A percentile compares a stretch with the other conserved stretches of the same genome.
Conservation (phyloP, 2,888 invertebrate species). For the Matsumyia berberina region DNA sequence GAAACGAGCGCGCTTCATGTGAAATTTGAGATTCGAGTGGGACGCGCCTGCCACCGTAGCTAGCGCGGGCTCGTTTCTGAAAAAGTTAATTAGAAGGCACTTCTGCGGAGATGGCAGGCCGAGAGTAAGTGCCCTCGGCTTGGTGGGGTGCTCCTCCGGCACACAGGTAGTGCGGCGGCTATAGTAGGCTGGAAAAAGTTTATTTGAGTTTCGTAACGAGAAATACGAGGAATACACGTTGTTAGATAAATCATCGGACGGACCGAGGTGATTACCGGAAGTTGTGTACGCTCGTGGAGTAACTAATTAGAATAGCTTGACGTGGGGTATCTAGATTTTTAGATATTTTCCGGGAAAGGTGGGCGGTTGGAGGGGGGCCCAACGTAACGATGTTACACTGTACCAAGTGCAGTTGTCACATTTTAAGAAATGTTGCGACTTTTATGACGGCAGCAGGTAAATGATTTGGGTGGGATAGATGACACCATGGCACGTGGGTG, state of each 20-base stretch:
- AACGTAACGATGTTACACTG: no score
- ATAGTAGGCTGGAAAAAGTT: slow-evolving; percentile 58
- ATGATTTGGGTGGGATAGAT: no score
- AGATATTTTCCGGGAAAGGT: slow-evolving; percentile 16
- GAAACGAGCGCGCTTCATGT: slow-evolving; percentile 53
- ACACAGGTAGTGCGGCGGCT: slow-evolving; percentile 11
- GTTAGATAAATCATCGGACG: slow-evolving; percentile 56
- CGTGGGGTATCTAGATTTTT: slow-evolving; percentile 38
- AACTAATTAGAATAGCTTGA: slow-evolving; percentile 64
- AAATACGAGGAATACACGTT: slow-evolving; percentile 54
- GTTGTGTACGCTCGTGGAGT: slow-evolving; percentile 59
- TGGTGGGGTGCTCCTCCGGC: not conserved
- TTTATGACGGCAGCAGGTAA: no score
- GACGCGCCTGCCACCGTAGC: slow-evolving; percentile 9
- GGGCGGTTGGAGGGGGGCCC: not conserved
- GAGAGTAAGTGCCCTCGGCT: not conserved
- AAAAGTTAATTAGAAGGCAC: slow-evolving; percentile 64
- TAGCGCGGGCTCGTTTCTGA: slow-evolving; percentile 8
- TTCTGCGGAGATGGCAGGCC: slow-evolving; percentile 3
- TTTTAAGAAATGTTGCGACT: no score
- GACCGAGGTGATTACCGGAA: slow-evolving; percentile 72
- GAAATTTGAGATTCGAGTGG: slow-evolving; percentile 67
- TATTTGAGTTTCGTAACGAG: slow-evolving; percentile 57
- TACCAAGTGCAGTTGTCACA: no score
- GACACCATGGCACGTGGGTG: no score